Evolutionary conservation across 2,113 vertebrate species (phyloP), one percentile per base, ranked within the genome.

Genomic region (Tetraodon nigroviridis): DNA sequence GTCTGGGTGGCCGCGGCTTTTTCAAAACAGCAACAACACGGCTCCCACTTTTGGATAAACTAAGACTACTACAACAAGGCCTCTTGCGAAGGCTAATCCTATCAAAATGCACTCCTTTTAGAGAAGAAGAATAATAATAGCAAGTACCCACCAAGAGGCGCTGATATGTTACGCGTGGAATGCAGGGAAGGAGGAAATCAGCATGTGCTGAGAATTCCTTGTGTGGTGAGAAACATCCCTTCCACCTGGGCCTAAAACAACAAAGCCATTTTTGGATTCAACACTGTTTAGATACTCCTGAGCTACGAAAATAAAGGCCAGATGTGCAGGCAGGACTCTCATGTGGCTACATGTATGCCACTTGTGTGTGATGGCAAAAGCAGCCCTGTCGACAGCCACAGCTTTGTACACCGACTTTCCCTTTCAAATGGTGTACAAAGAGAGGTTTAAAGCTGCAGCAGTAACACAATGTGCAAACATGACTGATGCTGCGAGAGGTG

Each of bases 21-120:
- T 87, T 89, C 74, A 87, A 69, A 81, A 75, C 67, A 77, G 72
- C 79, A n/a, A 87, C 86, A 89, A 89, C 86, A 63, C 79, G 79
- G 79, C 77, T 74, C 78, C 77, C 80, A 79, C 80, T 76, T 88
- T 86, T 80, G 86, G 86, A 74, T 81, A 84, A 81, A 85, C 80
- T 87, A 87, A 89, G 83, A 86, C 86, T 86, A 52, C 85, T 87
- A 79, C 68, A 86, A 89, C 84, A 86, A 85, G 81, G 65, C 85
- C 79, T 73, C 82, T 61, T 75, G 86, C 83, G 82, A 79, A 72
- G 70, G 77, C 70, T 89, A 90, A 90, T 91, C 89, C 87, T 80
- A 88, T 90, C 84, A 89, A 91, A 90, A 89, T 89, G 71, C 83
- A 89, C 84, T 88, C 77, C 84, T 85, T 79, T 83, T 73, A 83